Percentiles rank a stretch among this genome's conserved stretches.
These are phyloP conservation scores for Omphaloscelis lunosa DNA, from an alignment of 2,888 invertebrate genomes.

Conservation along the genomic window DNA sequence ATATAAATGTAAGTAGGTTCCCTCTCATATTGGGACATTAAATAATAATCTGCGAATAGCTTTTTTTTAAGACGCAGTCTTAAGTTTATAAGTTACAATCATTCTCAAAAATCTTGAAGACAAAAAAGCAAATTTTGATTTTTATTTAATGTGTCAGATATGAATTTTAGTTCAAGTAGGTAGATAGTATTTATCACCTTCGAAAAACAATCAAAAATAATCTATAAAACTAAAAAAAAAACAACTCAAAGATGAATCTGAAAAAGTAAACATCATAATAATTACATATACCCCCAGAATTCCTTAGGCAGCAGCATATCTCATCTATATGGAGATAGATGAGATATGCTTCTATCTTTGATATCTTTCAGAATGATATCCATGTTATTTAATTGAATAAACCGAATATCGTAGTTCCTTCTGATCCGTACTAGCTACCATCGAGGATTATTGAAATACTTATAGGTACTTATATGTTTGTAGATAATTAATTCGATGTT, in stretches of 20 bases:
- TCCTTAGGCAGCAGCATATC: too few species aligned
- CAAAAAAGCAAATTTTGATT: background rate
- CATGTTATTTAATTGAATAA: too few species aligned
- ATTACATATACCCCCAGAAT: background rate
- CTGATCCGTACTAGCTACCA: too few species aligned
- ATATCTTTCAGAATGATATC: too few species aligned
- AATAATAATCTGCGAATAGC: background rate
- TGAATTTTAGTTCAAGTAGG: background rate
- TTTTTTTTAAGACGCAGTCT: background rate
- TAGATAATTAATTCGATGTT: background rate
- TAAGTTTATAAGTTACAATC: background rate
- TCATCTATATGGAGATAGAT: too few species aligned
- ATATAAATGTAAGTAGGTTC: background rate
- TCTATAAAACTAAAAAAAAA: constrained; percentile 8
- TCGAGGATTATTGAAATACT: background rate
- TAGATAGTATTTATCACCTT: background rate
- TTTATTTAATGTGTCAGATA: too few species aligned
- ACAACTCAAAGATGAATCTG: background rate
- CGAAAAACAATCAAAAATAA: background rate
- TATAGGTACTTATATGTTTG: background rate
- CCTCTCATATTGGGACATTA: background rate
- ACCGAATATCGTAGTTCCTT: too few species aligned
- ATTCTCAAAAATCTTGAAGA: background rate
- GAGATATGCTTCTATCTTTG: too few species aligned
- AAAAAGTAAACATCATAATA: background rate